Percentiles rank a stretch among this genome's conserved stretches.
These are phyloP conservation scores for Heteractis magnifica DNA, from an alignment of 92 coral and sea anemone genomes.

Conservation along the genomic window DNA sequence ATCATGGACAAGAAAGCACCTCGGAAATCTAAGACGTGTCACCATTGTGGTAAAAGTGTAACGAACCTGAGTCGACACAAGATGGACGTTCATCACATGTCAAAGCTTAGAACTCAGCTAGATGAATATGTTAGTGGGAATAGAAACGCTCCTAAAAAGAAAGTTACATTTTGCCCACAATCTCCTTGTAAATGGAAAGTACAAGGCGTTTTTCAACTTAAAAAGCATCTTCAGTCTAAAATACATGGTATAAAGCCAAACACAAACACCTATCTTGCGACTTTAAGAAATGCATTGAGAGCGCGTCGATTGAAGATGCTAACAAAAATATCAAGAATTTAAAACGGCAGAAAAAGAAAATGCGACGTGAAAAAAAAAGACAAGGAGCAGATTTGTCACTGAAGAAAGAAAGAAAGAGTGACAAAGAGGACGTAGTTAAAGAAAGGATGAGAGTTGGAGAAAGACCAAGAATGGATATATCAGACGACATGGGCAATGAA, in stretches of 20 bases:
- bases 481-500: conserved; percentile 9
- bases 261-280: conserved; percentile 26
- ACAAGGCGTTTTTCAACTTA: conserved; percentile 22
- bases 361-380: conserved; percentile 14
- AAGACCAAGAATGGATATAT: background rate
- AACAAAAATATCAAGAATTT: conserved; percentile 7
- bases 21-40: conserved; percentile 31
- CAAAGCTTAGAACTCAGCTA: conserved; percentile 25
- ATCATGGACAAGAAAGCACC: too few species aligned
- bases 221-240: conserved; percentile 37
- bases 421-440: background rate
- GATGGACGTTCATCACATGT: conserved; percentile 30
- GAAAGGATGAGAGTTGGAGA: conserved; percentile 7
- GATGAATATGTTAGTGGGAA: conserved; percentile 36
- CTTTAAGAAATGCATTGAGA: conserved; percentile 33
- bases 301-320: conserved; percentile 23
- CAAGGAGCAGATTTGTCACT: conserved; percentile 10
- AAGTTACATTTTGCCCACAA: conserved; percentile 16
- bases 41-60: conserved; percentile 28
- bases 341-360: conserved; percentile 12
- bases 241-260: conserved; percentile 32
- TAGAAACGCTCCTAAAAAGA: conserved; percentile 26
- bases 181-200: conserved; percentile 37
- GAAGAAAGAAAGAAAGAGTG: conserved; percentile 20
- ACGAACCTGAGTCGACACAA: conserved; percentile 32